Evolutionary conservation across 2,888 invertebrate genomes (phyloP).

Genomic region (Taenaris catops): DNA sequence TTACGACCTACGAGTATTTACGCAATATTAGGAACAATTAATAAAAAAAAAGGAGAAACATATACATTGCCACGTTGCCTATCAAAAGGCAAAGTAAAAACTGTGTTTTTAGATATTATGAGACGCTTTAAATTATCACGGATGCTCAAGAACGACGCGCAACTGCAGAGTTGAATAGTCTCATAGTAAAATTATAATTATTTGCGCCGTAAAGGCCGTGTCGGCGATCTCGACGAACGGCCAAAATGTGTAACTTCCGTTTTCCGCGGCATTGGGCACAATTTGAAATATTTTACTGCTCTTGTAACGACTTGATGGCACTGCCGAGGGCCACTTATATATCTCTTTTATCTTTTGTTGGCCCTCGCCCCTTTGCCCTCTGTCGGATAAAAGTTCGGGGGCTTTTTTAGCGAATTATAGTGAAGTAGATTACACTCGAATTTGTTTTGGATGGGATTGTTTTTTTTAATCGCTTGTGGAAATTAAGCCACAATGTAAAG

Average conservation of each 20-base stretch:
- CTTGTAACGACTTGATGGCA: conserved; percentile 79
- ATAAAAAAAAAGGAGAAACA: too few relatives aligned
- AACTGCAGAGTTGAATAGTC: conserved; percentile 1
- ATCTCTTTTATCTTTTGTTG: conserved; percentile 76
- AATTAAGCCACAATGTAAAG: conserved; percentile 23
- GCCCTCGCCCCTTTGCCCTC: conserved; percentile 65
- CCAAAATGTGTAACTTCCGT: conserved; percentile 71
- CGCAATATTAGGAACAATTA: too few relatives aligned
- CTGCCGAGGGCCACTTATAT: conserved; percentile 77
- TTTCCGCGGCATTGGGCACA: conserved; percentile 78
- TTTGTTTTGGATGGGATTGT: conserved; percentile 22
- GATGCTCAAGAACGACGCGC: background rate
- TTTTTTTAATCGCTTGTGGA: conserved; percentile 29
- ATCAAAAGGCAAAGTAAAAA: too few relatives aligned
- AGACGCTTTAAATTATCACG: too few relatives aligned
- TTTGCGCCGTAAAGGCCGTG: conserved; percentile 20
- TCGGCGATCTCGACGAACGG: conserved; percentile 25
- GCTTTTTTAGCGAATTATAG: conserved; percentile 47
- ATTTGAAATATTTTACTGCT: conserved; percentile 80
- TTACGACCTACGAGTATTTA: too few relatives aligned
- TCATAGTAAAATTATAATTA: conserved; percentile 28
- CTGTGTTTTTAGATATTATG: too few relatives aligned
- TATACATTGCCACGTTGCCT: too few relatives aligned
- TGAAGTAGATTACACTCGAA: conserved; percentile 31
- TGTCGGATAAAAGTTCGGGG: conserved; percentile 51